phyloP scores from a whole-genome alignment of 92 coral and sea anemone genomes.

The Epizoanthus scotinus region DNA sequence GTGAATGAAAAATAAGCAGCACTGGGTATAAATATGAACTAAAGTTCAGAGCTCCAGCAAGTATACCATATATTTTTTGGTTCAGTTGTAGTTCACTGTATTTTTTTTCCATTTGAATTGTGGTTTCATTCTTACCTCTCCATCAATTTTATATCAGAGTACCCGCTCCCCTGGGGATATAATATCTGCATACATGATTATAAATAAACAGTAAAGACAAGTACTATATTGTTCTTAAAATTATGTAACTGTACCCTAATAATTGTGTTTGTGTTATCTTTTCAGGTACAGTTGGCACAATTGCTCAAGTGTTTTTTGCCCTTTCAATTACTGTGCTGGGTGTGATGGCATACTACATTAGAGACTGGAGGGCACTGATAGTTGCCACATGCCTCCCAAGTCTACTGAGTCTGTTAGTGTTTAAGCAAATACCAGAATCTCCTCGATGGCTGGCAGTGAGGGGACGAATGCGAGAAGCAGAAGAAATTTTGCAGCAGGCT shows the following conservation, averaged over 20 bases:
- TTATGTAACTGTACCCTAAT: neutral
- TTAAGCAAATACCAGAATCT: constrained; percentile 74
- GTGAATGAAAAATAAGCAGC: too few species aligned
- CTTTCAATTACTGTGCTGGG: constrained; percentile 65
- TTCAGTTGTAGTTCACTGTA: too few species aligned
- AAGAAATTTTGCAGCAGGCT: constrained; percentile 64
- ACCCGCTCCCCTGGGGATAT: too few species aligned
- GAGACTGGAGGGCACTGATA: constrained; percentile 73
- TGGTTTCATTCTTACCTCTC: too few species aligned
- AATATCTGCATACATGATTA: too few species aligned
- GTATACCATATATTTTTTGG: too few species aligned
- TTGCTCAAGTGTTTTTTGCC: constrained; percentile 73
- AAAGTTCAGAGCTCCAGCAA: too few species aligned
- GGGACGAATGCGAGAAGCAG: constrained; percentile 80
- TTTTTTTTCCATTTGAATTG: too few species aligned
- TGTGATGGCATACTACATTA: constrained; percentile 68
- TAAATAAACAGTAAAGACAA: neutral
- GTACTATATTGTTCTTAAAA: neutral
- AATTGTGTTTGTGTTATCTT: neutral
- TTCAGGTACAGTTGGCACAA: constrained; percentile 73
- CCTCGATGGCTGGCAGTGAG: constrained; percentile 86
- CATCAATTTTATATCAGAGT: too few species aligned
- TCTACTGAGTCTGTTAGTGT: constrained; percentile 52
- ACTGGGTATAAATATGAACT: too few species aligned
- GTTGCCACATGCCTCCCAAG: constrained; percentile 69